Base-by-base conservation (phyloP, 2,888 invertebrate species). In the Pyrrhia umbra region DNA sequence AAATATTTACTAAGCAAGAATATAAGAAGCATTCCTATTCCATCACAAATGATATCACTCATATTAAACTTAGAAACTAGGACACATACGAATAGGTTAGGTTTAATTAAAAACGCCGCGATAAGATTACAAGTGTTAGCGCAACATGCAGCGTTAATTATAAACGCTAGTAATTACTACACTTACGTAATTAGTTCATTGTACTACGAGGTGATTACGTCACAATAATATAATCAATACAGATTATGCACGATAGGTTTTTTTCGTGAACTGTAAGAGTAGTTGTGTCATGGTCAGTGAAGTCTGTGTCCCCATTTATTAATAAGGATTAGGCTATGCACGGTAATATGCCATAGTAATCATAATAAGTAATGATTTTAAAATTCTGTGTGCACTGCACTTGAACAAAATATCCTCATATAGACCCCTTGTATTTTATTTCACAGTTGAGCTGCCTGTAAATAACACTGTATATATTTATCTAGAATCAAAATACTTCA, bases 41-140 rank as follows among this genome's bases (percentile, higher is more conserved):
- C 9, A 43, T 30, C 20, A 6, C 46, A 21, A 18, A 6, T 47
- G 39, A 42, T 42, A 49, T 49, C 13, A 40, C 25, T 43, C 9
- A 46, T 18, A 62, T 45, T 42, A 34, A 50, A 57, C 37, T 30
- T 40, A 57, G 23, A 54, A 68, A 75, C 42, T 62, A 16, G 57
- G 30, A 75, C 70, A 51, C 16, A 13, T 23, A 46, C 18, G 13
- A 34, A 45, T 49, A 54, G 20, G 16, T 18, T 42, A n/a, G 23
- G 25, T 55, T 58, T 69, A 47, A 71, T 71, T 39, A 62, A 75
- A 72, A 75, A 68, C 45, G 39, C 9, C 30, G 43, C 43, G 75
- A 71, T 69, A 51, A 71, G 63, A 71, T 69, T 43, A 21, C 10
- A 46, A 34, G 2, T 46, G 50, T 16, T 27, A 18, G 30, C 39